These are phyloP conservation scores for Petrosia ficiformis DNA, from an alignment of 37 sponge, comb jelly and placozoan genomes.

Conservation along the genomic window DNA sequence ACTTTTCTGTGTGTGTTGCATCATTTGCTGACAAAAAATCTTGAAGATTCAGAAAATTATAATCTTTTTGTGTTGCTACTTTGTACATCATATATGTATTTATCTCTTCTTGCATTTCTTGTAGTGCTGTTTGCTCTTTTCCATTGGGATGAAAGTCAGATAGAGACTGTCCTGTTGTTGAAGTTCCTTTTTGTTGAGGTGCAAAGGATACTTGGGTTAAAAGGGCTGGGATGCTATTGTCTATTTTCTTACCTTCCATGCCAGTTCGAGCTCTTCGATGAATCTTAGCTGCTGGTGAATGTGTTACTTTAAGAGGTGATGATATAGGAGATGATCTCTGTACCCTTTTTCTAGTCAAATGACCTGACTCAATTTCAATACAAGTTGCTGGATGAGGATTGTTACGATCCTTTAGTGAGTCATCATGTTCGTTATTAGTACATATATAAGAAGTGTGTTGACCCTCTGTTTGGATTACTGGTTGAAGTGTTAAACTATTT, in stretches of 20 bases:
- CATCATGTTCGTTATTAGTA: too few relatives aligned
- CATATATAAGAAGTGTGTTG: too few relatives aligned
- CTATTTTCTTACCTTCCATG: neutral
- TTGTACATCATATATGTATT: neutral
- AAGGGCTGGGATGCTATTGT: too few relatives aligned
- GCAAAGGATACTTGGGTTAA: neutral
- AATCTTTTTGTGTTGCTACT: neutral
- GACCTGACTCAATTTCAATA: neutral
- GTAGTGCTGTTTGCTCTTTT: neutral
- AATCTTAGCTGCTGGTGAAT: neutral
- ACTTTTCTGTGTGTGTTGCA: slow-evolving; percentile 30
- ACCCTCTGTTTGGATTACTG: too few relatives aligned
- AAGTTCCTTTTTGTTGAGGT: neutral
- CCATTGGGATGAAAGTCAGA: neutral
- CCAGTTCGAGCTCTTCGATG: slow-evolving; percentile 3
- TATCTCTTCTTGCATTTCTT: slow-evolving; percentile 6
- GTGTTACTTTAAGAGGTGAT: slow-evolving; percentile 5
- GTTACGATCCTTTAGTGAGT: too few relatives aligned
- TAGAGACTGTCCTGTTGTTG: neutral
- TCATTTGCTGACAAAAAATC: slow-evolving; percentile 1
- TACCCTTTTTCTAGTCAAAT: neutral
- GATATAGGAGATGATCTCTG: neutral
- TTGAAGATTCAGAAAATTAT: slow-evolving; percentile 12
- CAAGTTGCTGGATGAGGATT: too few relatives aligned
- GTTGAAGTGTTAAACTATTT: too few relatives aligned